Conservation (phyloP, 2,888 invertebrate genomes). For the Noctua janthina region DNA sequence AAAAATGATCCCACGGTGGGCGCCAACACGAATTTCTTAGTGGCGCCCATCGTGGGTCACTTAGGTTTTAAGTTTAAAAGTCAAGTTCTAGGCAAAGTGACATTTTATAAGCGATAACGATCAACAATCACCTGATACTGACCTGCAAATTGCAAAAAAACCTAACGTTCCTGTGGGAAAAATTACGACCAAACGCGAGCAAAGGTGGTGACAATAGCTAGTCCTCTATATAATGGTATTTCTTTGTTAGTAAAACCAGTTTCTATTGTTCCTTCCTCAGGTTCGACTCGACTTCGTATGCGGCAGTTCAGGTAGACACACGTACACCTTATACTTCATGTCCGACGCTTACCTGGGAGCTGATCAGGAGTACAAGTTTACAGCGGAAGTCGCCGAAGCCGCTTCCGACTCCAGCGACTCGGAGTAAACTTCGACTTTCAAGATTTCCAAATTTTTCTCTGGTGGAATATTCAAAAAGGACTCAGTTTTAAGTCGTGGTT, state of each 20-base stretch:
- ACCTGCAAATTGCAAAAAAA: too few relatives aligned
- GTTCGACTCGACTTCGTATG: slow-evolving; percentile 97
- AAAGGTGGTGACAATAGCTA: background rate
- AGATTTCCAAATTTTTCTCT: background rate
- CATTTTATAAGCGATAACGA: background rate
- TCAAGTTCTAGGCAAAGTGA: background rate
- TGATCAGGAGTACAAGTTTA: slow-evolving; percentile 99
- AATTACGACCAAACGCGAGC: too few relatives aligned
- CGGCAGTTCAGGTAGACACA: slow-evolving; percentile 96
- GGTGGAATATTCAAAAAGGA: background rate
- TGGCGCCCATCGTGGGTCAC: background rate
- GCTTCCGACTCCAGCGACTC: slow-evolving; percentile 77
- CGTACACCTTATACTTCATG: slow-evolving; percentile 99
- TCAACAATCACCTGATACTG: too few relatives aligned
- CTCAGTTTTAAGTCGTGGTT: background rate
- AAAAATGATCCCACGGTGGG: background rate
- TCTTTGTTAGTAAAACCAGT: background rate
- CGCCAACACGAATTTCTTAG: background rate
- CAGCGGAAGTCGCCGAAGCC: slow-evolving; percentile 93
- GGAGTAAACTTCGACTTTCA: slow-evolving; percentile 59
- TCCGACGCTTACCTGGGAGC: slow-evolving; percentile 99
- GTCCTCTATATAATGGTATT: background rate
- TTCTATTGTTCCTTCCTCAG: slow-evolving; percentile 36
- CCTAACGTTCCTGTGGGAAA: too few relatives aligned
- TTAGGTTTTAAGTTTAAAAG: background rate